Evolutionary conservation across 2,888 invertebrate genomes (phyloP), one percentile per base, ranked within the genome.

Genomic region (Caenorhabditis macrosperma): DNA sequence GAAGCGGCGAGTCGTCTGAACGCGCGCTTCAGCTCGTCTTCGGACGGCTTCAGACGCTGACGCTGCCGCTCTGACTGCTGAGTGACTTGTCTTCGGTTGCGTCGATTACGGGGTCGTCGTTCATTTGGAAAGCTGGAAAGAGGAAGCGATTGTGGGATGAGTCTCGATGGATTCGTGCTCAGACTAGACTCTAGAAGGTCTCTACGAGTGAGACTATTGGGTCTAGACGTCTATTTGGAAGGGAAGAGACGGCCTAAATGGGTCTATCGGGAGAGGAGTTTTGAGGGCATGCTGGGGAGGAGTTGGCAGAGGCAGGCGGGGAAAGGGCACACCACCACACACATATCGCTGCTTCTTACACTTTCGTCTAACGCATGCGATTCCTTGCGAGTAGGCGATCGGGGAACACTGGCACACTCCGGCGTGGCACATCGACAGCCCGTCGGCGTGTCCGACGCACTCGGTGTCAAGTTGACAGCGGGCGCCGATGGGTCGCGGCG

Each of bases 381-480:
- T 83, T 68, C 86, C 86, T 54, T 84, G 82, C 48, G 85, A 61
- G 81, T 82, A 83, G 69, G 87, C 88, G 60, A 83, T 83, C 26
- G 87, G 85, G 20, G 83, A 79, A 66, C 88, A 88, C 50, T 83
- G 81, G 69, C 88, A 88, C 22, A 83, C 84, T 46, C 82, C 80
- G 38, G 81, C 83, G 55, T 85, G 82, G 66, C 88, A 88, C 71
- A 83, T 79, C 46, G 87, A 82, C 24, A 88, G 81, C 9, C 87
- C 87, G 24, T 82, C 82, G 26, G 64, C 55, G 64, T 80, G 78
- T 20, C 88, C 87, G 60, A 82, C 83, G 67, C 88, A 88, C 66
- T 87, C 85, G 28, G 76, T 72, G 71, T 83, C 81, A 24, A 77
- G 61, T 50, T 78, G 69, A 68, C 87, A 87, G 28, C 83, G 83